Conservation (phyloP, 2,797 vertebrate genomes). For the Hydrocynus forskahlii region DNA sequence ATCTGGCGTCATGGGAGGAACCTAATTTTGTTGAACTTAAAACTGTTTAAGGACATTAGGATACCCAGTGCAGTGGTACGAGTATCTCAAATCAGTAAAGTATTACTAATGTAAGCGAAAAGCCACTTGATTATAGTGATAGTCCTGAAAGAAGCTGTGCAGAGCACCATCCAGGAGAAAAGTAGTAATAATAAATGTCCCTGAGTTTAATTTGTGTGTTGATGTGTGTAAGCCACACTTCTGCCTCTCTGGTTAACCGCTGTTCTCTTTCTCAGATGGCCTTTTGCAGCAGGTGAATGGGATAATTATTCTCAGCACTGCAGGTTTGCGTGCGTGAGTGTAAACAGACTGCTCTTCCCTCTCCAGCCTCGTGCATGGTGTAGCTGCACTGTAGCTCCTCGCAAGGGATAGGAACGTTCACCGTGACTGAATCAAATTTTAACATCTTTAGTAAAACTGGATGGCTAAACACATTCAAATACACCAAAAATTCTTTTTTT, state of each 20-base stretch:
- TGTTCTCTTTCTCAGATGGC: constrained; percentile 99
- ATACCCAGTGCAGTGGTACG: too few relatives aligned
- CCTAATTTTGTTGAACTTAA: too few relatives aligned
- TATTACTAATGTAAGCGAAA: too few relatives aligned
- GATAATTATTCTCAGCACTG: constrained; percentile 97
- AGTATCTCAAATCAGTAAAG: too few relatives aligned
- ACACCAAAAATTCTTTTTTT: neutral
- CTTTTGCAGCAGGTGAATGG: constrained; percentile 97
- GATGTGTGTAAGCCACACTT: constrained; percentile 59
- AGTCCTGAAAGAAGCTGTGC: too few relatives aligned
- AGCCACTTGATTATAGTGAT: too few relatives aligned
- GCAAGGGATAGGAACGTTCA: neutral
- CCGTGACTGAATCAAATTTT: neutral
- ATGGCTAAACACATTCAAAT: neutral
- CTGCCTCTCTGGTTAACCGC: constrained; percentile 84
- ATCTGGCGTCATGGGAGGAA: too few relatives aligned
- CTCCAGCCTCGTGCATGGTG: constrained; percentile 85
- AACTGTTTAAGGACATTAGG: too few relatives aligned
- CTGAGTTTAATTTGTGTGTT: constrained; percentile 48
- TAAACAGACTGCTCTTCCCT: constrained; percentile 93
- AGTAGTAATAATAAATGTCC: too few relatives aligned
- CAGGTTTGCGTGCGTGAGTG: constrained; percentile 98
- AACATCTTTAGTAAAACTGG: neutral
- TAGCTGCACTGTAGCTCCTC: constrained; percentile 87
- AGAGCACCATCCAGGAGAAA: too few relatives aligned